Evolutionary conservation across 2,888 invertebrate species (phyloP).

Genomic region (Sphaerophoria taeniata): DNA sequence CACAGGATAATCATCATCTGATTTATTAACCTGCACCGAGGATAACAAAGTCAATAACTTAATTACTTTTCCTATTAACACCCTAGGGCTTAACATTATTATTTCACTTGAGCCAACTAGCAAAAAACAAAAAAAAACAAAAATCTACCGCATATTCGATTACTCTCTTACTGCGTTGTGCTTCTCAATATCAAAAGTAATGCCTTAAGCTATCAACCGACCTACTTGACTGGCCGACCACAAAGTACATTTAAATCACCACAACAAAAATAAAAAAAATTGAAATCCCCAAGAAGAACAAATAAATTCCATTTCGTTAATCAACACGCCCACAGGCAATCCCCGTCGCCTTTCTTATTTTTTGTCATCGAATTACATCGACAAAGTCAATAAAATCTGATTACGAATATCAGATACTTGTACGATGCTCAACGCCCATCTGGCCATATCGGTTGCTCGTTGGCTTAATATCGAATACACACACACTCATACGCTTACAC

Average conservation of each 20-base stretch:
- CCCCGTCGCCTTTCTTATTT: not conserved
- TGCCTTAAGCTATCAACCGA: slow-evolving; percentile 8
- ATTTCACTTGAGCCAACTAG: too few species aligned
- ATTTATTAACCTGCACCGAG: too few species aligned
- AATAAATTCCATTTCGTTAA: slow-evolving; percentile 17
- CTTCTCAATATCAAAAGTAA: not conserved
- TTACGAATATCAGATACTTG: slow-evolving; percentile 4
- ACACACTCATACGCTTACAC: too few species aligned
- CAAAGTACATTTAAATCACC: slow-evolving; percentile 18
- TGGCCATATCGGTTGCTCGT: not conserved
- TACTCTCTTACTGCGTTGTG: too few species aligned
- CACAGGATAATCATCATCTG: too few species aligned
- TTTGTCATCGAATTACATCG: not conserved
- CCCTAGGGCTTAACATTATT: too few species aligned
- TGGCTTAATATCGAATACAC: not conserved
- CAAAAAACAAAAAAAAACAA: too few species aligned
- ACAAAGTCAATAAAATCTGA: slow-evolving; percentile 34
- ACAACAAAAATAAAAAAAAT: not conserved
- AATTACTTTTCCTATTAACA: too few species aligned
- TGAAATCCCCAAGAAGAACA: not conserved
- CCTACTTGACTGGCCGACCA: not conserved
- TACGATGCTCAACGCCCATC: not conserved
- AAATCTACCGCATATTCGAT: too few species aligned
- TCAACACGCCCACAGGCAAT: not conserved
- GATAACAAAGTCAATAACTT: too few species aligned